These are phyloP conservation scores for Semicossyphus pulcher DNA, from an alignment of 2,113 vertebrate genomes.

Conservation along the genomic window DNA sequence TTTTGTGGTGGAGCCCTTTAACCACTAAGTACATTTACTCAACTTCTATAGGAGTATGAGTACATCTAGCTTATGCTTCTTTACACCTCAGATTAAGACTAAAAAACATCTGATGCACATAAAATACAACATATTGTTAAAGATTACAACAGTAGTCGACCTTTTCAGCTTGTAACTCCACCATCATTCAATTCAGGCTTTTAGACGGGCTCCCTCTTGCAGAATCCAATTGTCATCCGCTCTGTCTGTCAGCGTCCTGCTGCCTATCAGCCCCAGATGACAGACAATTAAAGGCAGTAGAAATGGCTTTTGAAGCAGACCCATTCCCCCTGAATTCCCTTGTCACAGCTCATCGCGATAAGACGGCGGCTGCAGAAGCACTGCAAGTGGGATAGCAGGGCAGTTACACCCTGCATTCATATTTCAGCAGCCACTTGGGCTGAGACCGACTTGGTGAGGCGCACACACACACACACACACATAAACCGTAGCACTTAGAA, in stretches of 20 bases:
- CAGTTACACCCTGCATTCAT: constrained; percentile 60
- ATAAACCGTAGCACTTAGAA: constrained; percentile 40
- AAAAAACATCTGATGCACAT: not conserved
- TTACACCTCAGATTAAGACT: not conserved
- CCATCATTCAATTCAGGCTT: not conserved
- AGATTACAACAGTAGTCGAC: not conserved
- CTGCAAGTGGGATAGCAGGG: constrained; percentile 42
- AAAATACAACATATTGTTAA: not conserved
- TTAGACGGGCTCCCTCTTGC: constrained; percentile 5
- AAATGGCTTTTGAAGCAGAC: constrained; percentile 52
- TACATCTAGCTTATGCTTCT: not conserved
- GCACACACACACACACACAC: constrained; percentile 26
- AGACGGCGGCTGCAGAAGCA: constrained; percentile 40
- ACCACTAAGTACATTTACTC: not conserved
- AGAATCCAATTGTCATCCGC: constrained; percentile 16
- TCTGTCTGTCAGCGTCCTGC: constrained; percentile 47
- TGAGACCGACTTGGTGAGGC: constrained; percentile 35
- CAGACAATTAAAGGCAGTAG: constrained; percentile 62
- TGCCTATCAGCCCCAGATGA: constrained; percentile 42
- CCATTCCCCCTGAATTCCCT: constrained; percentile 61
- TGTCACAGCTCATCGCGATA: constrained; percentile 56
- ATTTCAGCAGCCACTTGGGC: constrained; percentile 65
- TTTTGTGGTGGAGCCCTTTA: not conserved
- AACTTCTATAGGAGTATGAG: not conserved
- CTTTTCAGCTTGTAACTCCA: not conserved